Evolutionary conservation across 2,797 vertebrate genomes (phyloP), one percentile per base, ranked within the genome.

Genomic region (Esox lucius): DNA sequence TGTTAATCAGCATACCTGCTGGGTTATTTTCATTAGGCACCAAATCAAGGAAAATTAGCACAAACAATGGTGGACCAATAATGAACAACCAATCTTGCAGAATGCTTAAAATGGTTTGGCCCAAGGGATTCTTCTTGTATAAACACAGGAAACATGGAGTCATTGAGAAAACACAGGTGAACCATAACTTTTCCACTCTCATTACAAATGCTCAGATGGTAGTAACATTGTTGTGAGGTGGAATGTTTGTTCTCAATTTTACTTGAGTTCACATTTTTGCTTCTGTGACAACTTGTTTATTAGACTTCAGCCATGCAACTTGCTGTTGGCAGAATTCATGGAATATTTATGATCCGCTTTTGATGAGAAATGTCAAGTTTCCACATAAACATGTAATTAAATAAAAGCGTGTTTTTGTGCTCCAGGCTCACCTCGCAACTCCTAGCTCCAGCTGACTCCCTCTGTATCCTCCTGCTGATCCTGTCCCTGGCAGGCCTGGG

Each of bases 151-250:
- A 81, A n/a, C 7, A 68, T 90, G 90, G 68, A 33, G 62, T 76
- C 15, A 3, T 80, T 80, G 42, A 73, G 74, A 74, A 66, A 68
- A 1, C 79, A 16, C 72, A 87, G 91, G 90, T 90, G 66, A 86
- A 68, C 6, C 70, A 48, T 6, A 22, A 22, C 0, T 26, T 11
- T 35, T 69, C 13, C 24, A 53, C 42, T 31, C 42, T 61, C 71
- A 0, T 76, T 81, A n/a, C 53, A 53, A 53, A n/a, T 53, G 49
- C 17, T 78, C 7, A 19, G 33, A 35, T 73, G 70, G 79, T 11
- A 79, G 26, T 66, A 22, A 19, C 33, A 2, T 11, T 9, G 9
- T 9, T 48, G 16, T 35, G 22, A 66, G 49, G 24, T 16, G 33
- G 17, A 24, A 48, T 19, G 67, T 68, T n/a, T 68, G 49, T 42